These are phyloP conservation scores for Dasypus novemcinctus DNA, from an alignment of 2,113 vertebrate genomes.

Conservation along the genomic window DNA sequence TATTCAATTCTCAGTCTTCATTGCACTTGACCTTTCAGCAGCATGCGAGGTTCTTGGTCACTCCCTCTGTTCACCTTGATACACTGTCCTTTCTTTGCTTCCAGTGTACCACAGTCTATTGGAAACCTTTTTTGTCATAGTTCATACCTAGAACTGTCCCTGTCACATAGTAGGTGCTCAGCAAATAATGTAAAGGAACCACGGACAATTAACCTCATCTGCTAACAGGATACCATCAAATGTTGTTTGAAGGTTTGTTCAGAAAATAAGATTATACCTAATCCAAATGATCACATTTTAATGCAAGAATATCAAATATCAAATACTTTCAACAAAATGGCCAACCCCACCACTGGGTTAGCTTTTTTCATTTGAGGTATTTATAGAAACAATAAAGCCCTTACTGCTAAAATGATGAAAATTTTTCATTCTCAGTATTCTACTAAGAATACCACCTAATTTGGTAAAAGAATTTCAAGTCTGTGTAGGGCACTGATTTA, in stretches of 20 bases:
- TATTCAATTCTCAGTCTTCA: background rate
- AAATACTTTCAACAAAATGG: background rate
- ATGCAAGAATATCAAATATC: background rate
- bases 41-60: background rate
- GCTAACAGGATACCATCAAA: background rate
- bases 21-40: background rate
- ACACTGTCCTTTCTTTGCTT: background rate
- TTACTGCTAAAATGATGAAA: background rate
- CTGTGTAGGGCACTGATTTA: background rate
- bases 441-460: background rate
- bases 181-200: background rate
- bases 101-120: background rate
- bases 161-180: background rate
- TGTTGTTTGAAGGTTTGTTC: background rate
- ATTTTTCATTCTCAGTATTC: background rate
- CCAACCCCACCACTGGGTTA: background rate
- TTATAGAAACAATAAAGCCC: background rate
- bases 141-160: background rate
- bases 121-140: background rate
- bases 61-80: background rate
- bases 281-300: background rate
- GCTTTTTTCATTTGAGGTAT: background rate
- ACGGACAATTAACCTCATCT: background rate
- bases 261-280: background rate
- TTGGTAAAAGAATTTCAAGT: background rate